These are phyloP conservation scores for Apocrypta bakeri DNA, from an alignment of 1,140 invertebrate species.

Conservation along the genomic window DNA sequence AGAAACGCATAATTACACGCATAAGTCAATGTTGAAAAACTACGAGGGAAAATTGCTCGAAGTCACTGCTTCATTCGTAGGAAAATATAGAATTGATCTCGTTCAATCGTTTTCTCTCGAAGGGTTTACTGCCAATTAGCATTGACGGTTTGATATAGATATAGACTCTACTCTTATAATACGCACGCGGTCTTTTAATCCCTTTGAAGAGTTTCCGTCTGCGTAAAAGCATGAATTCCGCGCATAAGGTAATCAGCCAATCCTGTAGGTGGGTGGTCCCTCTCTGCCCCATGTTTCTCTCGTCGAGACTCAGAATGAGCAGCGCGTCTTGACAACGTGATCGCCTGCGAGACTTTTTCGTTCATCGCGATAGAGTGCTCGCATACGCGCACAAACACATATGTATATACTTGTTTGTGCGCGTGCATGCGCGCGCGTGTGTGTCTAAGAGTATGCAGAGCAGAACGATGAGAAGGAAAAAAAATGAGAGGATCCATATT, in stretches of 20 bases:
- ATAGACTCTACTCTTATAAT: not conserved
- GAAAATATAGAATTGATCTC: no score
- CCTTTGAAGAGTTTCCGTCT: slow-evolving; percentile 13
- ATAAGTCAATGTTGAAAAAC: no score
- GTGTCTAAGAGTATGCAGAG: no score
- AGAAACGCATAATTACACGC: no score
- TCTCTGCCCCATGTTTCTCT: slow-evolving; percentile 19
- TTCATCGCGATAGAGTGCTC: not conserved
- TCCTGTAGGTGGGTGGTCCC: slow-evolving; percentile 70
- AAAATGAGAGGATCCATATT: slow-evolving; percentile 12
- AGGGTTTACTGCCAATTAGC: slow-evolving; percentile 50
- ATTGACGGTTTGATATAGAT: slow-evolving; percentile 35
- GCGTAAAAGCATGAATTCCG: slow-evolving; percentile 20
- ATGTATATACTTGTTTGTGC: no score
- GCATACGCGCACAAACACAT: not conserved
- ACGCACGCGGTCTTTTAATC: slow-evolving; percentile 46
- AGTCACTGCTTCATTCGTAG: no score
- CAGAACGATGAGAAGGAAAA: not conserved
- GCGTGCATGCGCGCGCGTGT: no score
- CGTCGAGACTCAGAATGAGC: slow-evolving; percentile 67
- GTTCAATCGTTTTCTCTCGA: slow-evolving; percentile 5
- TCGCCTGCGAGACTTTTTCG: slow-evolving; percentile 41
- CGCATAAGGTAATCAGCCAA: slow-evolving; percentile 62
- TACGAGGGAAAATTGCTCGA: no score
- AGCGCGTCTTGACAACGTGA: slow-evolving; percentile 67